A percentile compares a stretch with the other conserved stretches of the same genome.
Conservation (phyloP, 2,113 vertebrate species). For the Struthio camelus region DNA sequence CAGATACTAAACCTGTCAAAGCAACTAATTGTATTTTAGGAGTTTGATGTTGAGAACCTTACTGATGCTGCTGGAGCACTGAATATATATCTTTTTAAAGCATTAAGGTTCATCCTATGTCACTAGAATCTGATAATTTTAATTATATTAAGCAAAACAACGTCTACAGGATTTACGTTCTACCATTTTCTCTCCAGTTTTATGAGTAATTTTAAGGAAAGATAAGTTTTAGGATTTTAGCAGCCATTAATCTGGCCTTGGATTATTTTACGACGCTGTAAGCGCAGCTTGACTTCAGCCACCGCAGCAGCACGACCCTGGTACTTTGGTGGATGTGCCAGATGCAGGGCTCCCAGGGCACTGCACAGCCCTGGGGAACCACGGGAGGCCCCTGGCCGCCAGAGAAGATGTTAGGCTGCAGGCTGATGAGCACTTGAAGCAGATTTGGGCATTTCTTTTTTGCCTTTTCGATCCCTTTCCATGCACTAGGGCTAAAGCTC, state of each 20-base stretch:
- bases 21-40: background rate
- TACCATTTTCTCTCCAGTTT: background rate
- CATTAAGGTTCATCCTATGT: background rate
- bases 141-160: conserved; percentile 52
- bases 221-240: conserved; percentile 55
- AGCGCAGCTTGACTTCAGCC: background rate
- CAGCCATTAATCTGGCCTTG: conserved; percentile 22
- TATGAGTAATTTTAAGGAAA: conserved; percentile 49
- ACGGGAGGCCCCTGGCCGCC: fast-evolving
- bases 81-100: background rate
- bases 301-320: background rate
- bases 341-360: background rate
- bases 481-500: background rate
- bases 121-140: conserved; percentile 24
- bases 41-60: background rate
- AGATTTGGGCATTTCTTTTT: background rate
- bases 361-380: background rate
- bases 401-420: background rate
- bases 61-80: background rate
- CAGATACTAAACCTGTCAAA: background rate
- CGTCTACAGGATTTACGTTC: conserved; percentile 15
- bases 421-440: background rate
- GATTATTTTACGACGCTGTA: background rate
- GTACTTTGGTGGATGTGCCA: background rate
- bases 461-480: background rate